Percentiles rank a stretch among this genome's conserved stretches.
These are phyloP conservation scores for Petroica traversi DNA, from an alignment of 2,113 vertebrate species.

Conservation along the genomic window DNA sequence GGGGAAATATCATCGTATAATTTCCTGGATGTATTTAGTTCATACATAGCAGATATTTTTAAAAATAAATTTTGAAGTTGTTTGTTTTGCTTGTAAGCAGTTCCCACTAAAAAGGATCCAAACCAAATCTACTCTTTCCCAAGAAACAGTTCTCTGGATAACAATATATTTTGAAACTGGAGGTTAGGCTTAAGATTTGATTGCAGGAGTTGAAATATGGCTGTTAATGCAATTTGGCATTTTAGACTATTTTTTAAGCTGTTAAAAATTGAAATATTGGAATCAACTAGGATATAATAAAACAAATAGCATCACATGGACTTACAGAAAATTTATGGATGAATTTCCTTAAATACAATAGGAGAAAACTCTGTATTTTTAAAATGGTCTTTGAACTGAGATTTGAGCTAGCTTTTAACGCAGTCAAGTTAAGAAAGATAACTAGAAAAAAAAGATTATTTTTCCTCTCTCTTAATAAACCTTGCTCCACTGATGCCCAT, in stretches of 20 bases:
- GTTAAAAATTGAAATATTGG: not conserved
- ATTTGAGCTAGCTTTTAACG: not conserved
- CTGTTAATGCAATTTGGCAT: not conserved
- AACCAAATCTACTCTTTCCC: slow-evolving; percentile 19
- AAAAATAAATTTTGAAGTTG: not conserved
- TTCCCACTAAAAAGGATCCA: slow-evolving; percentile 29
- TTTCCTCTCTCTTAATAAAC: not conserved
- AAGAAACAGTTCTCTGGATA: slow-evolving; percentile 56
- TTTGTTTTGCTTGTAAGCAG: slow-evolving; percentile 15
- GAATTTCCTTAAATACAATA: not conserved
- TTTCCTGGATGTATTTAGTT: slow-evolving; percentile 6
- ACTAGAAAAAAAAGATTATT: not conserved
- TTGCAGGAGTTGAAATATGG: not conserved
- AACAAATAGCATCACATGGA: not conserved
- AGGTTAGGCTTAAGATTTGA: not conserved
- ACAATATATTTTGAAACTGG: slow-evolving; percentile 46
- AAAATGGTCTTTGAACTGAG: not conserved
- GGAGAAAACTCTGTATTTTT: not conserved
- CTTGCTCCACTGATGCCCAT: not conserved
- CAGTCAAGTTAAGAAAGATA: not conserved
- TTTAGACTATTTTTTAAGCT: not conserved
- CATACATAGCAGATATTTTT: not conserved
- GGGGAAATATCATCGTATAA: not conserved
- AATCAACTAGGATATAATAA: not conserved
- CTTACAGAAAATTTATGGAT: not conserved